Evolutionary conservation across 1,140 invertebrate species (phyloP), one percentile per base, ranked within the genome.

Genomic region (Drosophila kanapiae): DNA sequence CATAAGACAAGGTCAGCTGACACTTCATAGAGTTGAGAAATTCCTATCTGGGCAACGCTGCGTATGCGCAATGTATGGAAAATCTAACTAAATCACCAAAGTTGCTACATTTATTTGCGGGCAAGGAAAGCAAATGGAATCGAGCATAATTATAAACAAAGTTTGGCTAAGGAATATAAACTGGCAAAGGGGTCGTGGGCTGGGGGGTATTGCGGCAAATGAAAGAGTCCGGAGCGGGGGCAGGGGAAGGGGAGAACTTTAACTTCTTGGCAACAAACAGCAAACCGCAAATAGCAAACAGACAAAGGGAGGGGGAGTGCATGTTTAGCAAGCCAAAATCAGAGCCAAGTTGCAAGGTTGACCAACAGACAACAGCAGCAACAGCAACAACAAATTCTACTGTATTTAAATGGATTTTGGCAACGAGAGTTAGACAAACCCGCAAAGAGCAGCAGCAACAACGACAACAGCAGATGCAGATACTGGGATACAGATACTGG

Each of bases 341-440:
- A 71, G 82, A 85, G 78, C 82, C 82, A 85, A 85, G 78, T 81
- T 78, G 78, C 78, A 86, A 85, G 82, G 82, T 75, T 85, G 78
- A 78, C 69, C 74, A 82, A 57, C 81, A 83, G 62, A 74, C 78
- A 86, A 65, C 75, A 78, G 62, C 65, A 74, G 37, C 16, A 33
- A 29, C 59, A 57, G 18, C 68, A 48, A 43, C 63, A 72, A 63
- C 33, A 49, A 49, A 43, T 57, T 82, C 75, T 75, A 67, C 72
- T 71, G 76, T 78, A 88, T 87, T 87, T 87, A 87, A 87, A 87
- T 87, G 83, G 84, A 83, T 84, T 87, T 87, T 87, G 85, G 85
- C 83, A 83, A 88, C 60, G 43, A 75, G 75, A 87, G 68, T 75
- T 85, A 59, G 67, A 69, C 57, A 79, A 74, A 65, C 64, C 62